Evolutionary conservation across 2,888 invertebrate genomes (phyloP), one percentile per base, ranked within the genome.

Genomic region (Tuta absoluta): DNA sequence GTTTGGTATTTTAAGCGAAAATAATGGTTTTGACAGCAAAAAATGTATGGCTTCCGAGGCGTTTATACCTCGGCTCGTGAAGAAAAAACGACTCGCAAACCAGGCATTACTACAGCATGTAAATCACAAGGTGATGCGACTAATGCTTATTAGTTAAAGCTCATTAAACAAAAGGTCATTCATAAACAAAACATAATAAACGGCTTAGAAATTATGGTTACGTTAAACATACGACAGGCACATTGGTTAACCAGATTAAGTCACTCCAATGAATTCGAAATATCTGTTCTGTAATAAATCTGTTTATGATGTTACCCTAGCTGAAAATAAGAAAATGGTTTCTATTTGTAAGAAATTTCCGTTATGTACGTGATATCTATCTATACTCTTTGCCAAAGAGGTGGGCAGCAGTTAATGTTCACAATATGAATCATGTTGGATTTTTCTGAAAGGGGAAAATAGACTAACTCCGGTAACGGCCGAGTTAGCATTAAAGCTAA

Each of bases 1-100:
- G 17, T 17, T 17, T n/a, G 17, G 45, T 45, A 7, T 17, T 8
- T 45, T 17, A 45, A 45, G 45, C 45, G 33, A 33, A 33, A 33
- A 8, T 7, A 33, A 33, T 4, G 33, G 4, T 45, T 53, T 53
- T 53, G 23, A 53, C 51, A 23, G 23, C 51, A 53, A 53, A 53
- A 53, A 53, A 53, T 45, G 23, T 53, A 53, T 23, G 24, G 51
- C 51, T 53, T 53, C 51, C 51, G 51, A 24, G 51, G 51, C 24
- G 51, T 53, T 11, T 2, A 5, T 12, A 23, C 12, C 51, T 23
- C 23, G 51, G 12, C 51, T 24, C 51, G 51, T 23, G 23, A 49
- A 53, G 51, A 53, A 53, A 53, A 24, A 53, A 23, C 51, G 4
- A 23, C 51, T 14, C 21, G 51, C 51, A 53, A 23, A 23, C 23